Percentiles rank a stretch among this genome's conserved stretches.
Conservation (phyloP, 1,140 invertebrate species). For the Euura lappo region DNA sequence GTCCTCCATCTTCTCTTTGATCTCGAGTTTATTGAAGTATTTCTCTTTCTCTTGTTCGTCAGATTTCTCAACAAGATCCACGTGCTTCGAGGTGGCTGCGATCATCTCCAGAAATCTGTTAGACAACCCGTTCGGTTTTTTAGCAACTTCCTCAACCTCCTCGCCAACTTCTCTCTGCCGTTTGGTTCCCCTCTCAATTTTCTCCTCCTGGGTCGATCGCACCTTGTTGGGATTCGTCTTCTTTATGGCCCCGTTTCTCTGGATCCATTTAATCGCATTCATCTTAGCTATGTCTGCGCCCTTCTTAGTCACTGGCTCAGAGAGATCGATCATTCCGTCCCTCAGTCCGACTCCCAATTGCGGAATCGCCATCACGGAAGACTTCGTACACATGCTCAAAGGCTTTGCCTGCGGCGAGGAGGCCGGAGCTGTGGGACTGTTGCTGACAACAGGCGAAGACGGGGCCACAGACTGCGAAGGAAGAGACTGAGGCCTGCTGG, state of each 20-base stretch:
- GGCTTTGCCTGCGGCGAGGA: neutral
- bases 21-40: conserved; percentile 88
- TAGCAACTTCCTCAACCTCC: conserved; percentile 59
- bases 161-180: conserved; percentile 55
- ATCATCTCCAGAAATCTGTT: conserved; percentile 81
- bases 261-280: conserved; percentile 73
- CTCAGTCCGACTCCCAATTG: conserved; percentile 55
- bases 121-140: conserved; percentile 59
- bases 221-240: conserved; percentile 73
- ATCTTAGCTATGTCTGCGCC: conserved; percentile 66
- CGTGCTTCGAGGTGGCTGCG: conserved; percentile 78
- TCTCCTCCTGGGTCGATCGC: conserved; percentile 61
- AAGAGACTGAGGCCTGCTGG: neutral
- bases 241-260: conserved; percentile 69
- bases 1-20: conserved; percentile 90
- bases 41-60: conserved; percentile 80
- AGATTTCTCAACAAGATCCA: conserved; percentile 74
- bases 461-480: neutral
- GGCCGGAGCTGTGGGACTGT: neutral
- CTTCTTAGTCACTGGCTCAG: conserved; percentile 63
- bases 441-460: neutral
- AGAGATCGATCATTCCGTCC: conserved; percentile 68
- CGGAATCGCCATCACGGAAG: conserved; percentile 26
- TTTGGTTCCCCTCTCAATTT: conserved; percentile 60
- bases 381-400: neutral